These are phyloP conservation scores for Laterallus jamaicensis DNA, from an alignment of 2,113 vertebrate genomes.

Conservation along the genomic window DNA sequence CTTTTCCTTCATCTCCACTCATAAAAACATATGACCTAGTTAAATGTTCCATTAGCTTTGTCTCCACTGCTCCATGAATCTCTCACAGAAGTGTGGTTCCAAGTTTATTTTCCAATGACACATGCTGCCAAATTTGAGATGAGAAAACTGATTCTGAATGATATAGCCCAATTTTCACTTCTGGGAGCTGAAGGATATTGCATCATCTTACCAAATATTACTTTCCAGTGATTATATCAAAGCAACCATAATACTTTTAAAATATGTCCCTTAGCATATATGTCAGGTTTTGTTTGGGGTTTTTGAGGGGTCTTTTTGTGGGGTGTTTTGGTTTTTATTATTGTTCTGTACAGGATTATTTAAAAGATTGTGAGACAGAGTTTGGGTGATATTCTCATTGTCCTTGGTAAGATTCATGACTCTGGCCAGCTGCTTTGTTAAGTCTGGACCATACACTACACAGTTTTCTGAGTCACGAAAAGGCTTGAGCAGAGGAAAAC, in stretches of 20 bases:
- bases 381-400: background rate
- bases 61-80: background rate
- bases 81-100: background rate
- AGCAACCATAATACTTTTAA: background rate
- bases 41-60: background rate
- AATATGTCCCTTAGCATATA: background rate
- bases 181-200: background rate
- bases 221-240: background rate
- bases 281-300: background rate
- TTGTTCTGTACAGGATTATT: background rate
- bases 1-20: background rate
- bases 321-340: too few species aligned
- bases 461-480: background rate
- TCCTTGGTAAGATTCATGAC: background rate
- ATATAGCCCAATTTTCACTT: background rate
- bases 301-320: background rate
- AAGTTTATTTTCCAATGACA: background rate
- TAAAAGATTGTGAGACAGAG: background rate
- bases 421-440: background rate
- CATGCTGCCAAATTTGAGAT: background rate
- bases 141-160: background rate
- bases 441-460: background rate
- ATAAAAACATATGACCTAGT: background rate
- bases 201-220: background rate
- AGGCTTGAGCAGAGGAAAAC: background rate